Base-by-base conservation (phyloP, 1,140 invertebrate species). In the Macrostomum lignano region DNA sequence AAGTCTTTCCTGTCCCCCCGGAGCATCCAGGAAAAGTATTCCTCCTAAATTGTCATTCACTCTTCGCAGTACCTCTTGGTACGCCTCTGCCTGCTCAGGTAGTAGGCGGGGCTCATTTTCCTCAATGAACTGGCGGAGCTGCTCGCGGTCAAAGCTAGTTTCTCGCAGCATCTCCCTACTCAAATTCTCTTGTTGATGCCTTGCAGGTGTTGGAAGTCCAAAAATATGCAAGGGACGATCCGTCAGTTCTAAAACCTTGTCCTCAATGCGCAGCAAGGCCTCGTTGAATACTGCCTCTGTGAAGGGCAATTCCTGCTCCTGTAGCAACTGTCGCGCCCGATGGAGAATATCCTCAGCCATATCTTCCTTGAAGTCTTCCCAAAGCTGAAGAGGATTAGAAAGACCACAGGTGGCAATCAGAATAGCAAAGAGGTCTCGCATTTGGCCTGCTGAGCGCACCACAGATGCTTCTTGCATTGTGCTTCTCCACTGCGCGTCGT, bases 1-100 rank as follows among this genome's bases (percentile, higher is more conserved):
- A 44, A 2, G 42, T 44, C 35, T 44, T 44, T 13, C 42, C 42
- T 11, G 42, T 39, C 21, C 41, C 25, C 55, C 53, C 32, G 58
- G 52, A 21, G 58, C 51, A 50, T 62, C 52, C 21, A 59, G 33
- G 38, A 60, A 61, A 19, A 33, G 49, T 38, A 55, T 40, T 31
- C 44, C 46, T 21, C 48, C 43, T 47, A 31, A 36, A 39, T 38
- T 41, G 44, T 43, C 42, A 26, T 47, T 61, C 40, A 70, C 61
- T 46, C 21, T 48, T 35, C 24, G 37, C 44, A 29, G 25, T 67
- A 55, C 44, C 69, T 66, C 37, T n/a, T n/a, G n/a, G n/a, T n/a
- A n/a, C n/a, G n/a, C n/a, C n/a, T n/a, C n/a, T n/a, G n/a, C n/a
- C n/a, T n/a, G n/a, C n/a, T n/a, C n/a, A n/a, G n/a, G n/a, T n/a